A percentile compares a stretch with the other conserved stretches of the same genome.
Conservation (phyloP, 2,113 vertebrate genomes). For the Todiramphus chloris region DNA sequence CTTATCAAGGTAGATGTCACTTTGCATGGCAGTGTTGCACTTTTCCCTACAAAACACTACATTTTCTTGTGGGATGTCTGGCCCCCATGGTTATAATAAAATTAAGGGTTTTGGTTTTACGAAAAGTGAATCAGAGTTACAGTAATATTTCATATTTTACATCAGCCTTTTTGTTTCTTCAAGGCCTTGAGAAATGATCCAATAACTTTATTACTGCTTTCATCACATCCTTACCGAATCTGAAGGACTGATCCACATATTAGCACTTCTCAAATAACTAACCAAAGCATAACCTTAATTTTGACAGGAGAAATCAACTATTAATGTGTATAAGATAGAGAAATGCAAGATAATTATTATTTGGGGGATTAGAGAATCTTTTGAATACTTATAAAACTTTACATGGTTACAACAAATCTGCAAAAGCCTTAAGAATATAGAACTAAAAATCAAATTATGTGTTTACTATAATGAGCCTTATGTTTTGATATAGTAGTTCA, state of each 20-base stretch:
- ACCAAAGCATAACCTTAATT: constrained; percentile 8
- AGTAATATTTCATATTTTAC: not conserved
- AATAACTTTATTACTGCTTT: constrained; percentile 12
- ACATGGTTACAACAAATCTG: not conserved
- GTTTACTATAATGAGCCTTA: not conserved
- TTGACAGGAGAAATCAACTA: not conserved
- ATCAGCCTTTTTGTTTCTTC: constrained; percentile 4
- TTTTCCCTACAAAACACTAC: not conserved
- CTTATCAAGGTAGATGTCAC: not conserved
- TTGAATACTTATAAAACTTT: not conserved
- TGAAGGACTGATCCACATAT: not conserved
- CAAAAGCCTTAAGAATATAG: not conserved
- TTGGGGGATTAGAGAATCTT: not conserved
- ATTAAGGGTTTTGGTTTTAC: not conserved
- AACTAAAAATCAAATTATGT: constrained; percentile 12
- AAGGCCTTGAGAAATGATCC: constrained; percentile 12
- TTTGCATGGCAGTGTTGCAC: not conserved
- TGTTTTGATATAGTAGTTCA: not conserved
- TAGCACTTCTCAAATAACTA: not conserved
- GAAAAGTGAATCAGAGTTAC: not conserved
- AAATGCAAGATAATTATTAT: not conserved
- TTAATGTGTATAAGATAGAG: not conserved
- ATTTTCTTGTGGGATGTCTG: not conserved
- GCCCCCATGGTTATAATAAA: not conserved
- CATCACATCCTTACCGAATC: not conserved